These are phyloP conservation scores for Rhombomys opimus DNA, from an alignment of 2,113 vertebrate species.

Conservation along the genomic window DNA sequence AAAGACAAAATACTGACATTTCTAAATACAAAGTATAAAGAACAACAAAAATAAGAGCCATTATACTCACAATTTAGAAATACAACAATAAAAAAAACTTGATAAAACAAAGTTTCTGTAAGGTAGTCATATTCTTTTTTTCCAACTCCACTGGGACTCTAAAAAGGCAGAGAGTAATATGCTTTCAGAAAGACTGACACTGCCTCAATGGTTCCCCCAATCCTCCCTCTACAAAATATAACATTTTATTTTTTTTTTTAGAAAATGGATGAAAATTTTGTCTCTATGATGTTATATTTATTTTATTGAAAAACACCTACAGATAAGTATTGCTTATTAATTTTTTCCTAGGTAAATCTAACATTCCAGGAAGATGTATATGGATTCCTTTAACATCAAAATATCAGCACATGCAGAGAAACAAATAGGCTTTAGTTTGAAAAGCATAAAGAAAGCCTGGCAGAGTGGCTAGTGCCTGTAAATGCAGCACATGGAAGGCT, in stretches of 20 bases:
- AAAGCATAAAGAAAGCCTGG: neutral
- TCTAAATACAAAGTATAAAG: slow-evolving; percentile 13
- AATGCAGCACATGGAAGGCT: neutral
- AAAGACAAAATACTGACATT: slow-evolving; percentile 16
- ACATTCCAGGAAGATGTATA: neutral
- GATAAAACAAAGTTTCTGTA: neutral
- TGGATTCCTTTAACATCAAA: neutral
- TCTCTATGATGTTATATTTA: slow-evolving; percentile 9
- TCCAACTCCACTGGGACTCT: neutral
- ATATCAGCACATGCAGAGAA: neutral
- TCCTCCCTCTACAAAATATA: neutral
- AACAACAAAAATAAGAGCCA: neutral
- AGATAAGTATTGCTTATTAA: neutral
- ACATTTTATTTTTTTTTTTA: neutral
- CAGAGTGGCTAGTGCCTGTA: neutral
- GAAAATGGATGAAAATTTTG: slow-evolving; percentile 14
- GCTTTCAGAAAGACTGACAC: neutral
- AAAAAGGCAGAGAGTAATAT: neutral
- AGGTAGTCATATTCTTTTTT: neutral
- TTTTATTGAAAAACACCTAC: neutral
- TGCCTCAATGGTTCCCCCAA: neutral
- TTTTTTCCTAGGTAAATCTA: neutral
- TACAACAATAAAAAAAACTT: neutral
- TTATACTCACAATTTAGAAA: neutral
- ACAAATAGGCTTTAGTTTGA: slow-evolving; percentile 32